These are phyloP conservation scores for Ceratosolen fusciceps DNA, from an alignment of 1,140 invertebrate genomes.

Conservation along the genomic window DNA sequence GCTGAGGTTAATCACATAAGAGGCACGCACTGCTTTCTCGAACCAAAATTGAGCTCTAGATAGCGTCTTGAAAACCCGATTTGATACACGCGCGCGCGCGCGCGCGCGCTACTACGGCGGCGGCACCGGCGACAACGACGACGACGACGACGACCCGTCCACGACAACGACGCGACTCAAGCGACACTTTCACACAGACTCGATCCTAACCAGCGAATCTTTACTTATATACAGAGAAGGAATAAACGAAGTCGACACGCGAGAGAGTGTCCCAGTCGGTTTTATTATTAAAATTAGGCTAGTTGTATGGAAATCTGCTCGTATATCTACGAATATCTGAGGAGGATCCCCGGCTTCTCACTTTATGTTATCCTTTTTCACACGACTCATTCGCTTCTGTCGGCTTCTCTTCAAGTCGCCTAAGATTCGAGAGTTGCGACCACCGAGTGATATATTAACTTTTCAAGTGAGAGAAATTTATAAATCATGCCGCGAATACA, in stretches of 20 bases:
- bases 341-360: neutral
- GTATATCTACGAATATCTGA: neutral
- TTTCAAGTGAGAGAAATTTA: no score
- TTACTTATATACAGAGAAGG: conserved; percentile 64
- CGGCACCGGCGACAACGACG: conserved; percentile 48
- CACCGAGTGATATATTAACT: no score
- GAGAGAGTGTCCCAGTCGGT: conserved; percentile 21
- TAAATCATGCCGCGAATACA: no score
- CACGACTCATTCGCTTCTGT: neutral
- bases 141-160: conserved; percentile 64
- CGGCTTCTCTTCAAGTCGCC: no score
- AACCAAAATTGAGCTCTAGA: conserved; percentile 2
- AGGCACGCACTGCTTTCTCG: conserved; percentile 30
- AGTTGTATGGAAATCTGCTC: conserved; percentile 59
- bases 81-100: conserved; percentile 5
- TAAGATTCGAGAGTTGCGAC: no score
- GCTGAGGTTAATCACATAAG: conserved; percentile 10
- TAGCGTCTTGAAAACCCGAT: conserved; percentile 20
- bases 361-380: neutral
- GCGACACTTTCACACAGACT: conserved; percentile 69
- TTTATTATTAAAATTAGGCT: conserved; percentile 66
- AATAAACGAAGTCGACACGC: conserved; percentile 53
- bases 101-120: neutral
- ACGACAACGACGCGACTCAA: conserved; percentile 56
- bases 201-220: conserved; percentile 62